Base-by-base conservation (phyloP, 1,140 invertebrate genomes). In the Musca vetustissima region DNA sequence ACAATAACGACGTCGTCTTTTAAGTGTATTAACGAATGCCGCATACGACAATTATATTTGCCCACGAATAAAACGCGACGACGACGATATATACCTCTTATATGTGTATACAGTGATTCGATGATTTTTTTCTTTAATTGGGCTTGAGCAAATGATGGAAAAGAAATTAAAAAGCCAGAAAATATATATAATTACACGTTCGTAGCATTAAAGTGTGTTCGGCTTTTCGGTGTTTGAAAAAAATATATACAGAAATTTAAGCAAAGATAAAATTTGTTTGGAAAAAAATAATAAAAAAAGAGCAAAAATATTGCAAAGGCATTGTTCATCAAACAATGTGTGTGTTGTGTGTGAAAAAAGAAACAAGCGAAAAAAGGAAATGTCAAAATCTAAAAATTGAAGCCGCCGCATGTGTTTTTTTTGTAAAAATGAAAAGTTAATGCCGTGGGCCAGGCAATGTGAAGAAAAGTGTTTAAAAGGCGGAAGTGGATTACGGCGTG, bases 1-100 rank as follows among this genome's bases (percentile, higher is more conserved):
- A 53, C 65, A 70, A 70, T 64, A 64, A 70, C 64, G 69, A 32
- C 68, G 59, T 65, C 50, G 49, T 28, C 47, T 32, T 32, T 50
- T 47, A 36, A 49, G 36, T 48, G 22, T 66, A 24, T 66, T 66
- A 50, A 61, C 57, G 57, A 61, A 61, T 32, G 57, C 57, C 57
- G 57, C 57, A 19, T 36, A 61, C 57, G 57, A 61, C 57, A 61
- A 61, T 61, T 61, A 61, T 43, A 43, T 61, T 61, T 61, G 36
- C 57, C 57, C 57, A 61, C 57, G 57, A 61, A 61, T 61, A 61
- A 28, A 59, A 59, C 28, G 28, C 25, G 28, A 59, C 28, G 32
- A 59, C 14, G 22, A 59, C 32, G 24, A 32, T 53, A 19, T 49
- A n/a, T 28, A 21, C 9, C 49, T 52, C 49, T 19, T 14, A 55